phyloP scores from a whole-genome alignment of 37 sponge, comb jelly and placozoan species.

The Bolinopsis microptera region DNA sequence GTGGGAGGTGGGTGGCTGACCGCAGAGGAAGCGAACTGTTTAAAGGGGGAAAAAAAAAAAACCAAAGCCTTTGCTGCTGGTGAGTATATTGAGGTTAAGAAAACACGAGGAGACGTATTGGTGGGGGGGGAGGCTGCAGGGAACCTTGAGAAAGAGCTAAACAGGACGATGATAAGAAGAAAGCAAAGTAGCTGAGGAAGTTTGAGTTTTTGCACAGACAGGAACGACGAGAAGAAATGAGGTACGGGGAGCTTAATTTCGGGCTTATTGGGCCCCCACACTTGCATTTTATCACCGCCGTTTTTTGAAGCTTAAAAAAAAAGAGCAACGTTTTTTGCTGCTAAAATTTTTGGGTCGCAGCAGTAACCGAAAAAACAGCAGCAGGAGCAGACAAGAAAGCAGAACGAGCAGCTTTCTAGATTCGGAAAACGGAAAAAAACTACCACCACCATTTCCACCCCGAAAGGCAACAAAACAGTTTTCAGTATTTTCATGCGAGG shows the following conservation, averaged over 20 bases:
- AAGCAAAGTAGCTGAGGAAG: constrained; percentile 23
- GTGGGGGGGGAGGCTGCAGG: not conserved
- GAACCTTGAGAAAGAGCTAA: not conserved
- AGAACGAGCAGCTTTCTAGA: constrained; percentile 2
- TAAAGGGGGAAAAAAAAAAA: not conserved
- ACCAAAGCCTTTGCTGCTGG: not conserved
- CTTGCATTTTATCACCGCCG: too few species aligned
- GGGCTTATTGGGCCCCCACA: not conserved
- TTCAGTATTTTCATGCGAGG: not conserved
- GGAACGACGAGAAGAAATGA: constrained; percentile 64
- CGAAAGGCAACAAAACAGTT: not conserved
- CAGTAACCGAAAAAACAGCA: too few species aligned
- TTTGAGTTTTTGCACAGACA: not conserved
- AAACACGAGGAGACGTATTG: too few species aligned
- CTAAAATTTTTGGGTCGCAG: not conserved
- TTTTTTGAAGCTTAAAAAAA: too few species aligned
- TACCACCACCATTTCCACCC: not conserved
- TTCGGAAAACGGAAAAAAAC: not conserved
- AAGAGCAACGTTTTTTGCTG: constrained; percentile 28
- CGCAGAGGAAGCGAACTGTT: not conserved
- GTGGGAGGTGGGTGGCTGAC: not conserved
- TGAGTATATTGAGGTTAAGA: not conserved
- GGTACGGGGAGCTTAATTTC: not conserved
- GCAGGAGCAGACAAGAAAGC: constrained; percentile 44
- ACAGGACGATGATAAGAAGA: constrained; percentile 39